Evolutionary conservation across 2,888 invertebrate genomes (phyloP).

Genomic region (Lordiphosa andalusiaca): DNA sequence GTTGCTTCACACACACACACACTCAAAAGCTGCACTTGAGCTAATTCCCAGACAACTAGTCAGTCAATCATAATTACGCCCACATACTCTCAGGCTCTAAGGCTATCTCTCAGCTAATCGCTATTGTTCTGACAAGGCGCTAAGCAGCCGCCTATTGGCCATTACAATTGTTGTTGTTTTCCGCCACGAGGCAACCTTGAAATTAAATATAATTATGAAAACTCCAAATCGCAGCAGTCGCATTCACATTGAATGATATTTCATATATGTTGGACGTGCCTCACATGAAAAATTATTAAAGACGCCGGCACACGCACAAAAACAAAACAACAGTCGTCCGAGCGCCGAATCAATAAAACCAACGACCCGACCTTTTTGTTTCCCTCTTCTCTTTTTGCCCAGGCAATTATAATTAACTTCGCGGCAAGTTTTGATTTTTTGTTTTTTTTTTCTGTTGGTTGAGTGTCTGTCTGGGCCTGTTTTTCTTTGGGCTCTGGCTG

Average conservation of each 20-base stretch:
- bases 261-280: constrained; percentile 58
- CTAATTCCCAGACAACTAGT: constrained; percentile 58
- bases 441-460: too few species aligned
- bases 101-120: constrained; percentile 45
- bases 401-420: constrained; percentile 73
- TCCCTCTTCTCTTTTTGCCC: constrained; percentile 57
- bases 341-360: constrained; percentile 70
- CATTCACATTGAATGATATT: constrained; percentile 62
- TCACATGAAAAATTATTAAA: constrained; percentile 72
- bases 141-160: constrained; percentile 62
- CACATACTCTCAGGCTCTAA: constrained; percentile 24
- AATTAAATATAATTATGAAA: constrained; percentile 74
- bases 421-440: constrained; percentile 74
- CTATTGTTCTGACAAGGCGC: constrained; percentile 70
- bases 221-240: constrained; percentile 51
- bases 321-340: constrained; percentile 29
- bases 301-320: constrained; percentile 69
- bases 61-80: constrained; percentile 43
- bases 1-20: constrained; percentile 66
- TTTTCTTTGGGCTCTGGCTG: constrained; percentile 30
- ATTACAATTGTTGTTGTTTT: constrained; percentile 64
- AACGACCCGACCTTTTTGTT: constrained; percentile 37
- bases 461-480: constrained; percentile 19
- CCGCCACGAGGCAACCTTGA: constrained; percentile 63
- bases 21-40: constrained; percentile 63